A percentile compares a stretch with the other conserved stretches of the same genome.
phyloP scores from a whole-genome alignment of 2,113 vertebrate species.

The Canis aureus region DNA sequence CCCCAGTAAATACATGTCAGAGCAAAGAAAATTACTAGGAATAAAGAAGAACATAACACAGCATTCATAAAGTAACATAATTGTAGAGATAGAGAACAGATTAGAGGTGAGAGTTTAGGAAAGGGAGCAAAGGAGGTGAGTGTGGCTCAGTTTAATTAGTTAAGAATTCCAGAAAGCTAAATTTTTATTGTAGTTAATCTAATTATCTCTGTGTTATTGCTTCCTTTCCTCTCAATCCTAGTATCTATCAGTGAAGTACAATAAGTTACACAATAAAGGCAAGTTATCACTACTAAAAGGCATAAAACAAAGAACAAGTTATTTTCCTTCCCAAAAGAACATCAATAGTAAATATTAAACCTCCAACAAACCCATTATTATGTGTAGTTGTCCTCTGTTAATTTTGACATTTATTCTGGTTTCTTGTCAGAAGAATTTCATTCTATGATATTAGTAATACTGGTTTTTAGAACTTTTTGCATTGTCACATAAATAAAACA shows the following conservation, averaged over 20 bases:
- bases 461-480: constrained; percentile 19
- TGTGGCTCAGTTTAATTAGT: neutral
- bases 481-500: constrained; percentile 40
- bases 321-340: neutral
- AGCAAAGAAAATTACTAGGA: constrained; percentile 18
- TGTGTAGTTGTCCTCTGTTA: neutral
- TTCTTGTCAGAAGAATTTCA: constrained; percentile 38
- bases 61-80: constrained; percentile 23
- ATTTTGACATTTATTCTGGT: neutral
- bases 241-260: constrained; percentile 38
- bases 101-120: neutral
- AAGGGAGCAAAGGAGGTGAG: neutral
- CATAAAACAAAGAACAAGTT: constrained; percentile 51
- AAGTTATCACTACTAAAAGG: constrained; percentile 46
- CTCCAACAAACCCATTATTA: constrained; percentile 13
- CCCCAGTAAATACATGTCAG: neutral
- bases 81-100: neutral
- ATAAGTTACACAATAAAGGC: neutral
- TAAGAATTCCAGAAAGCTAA: constrained; percentile 35
- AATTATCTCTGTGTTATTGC: neutral
- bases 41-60: neutral
- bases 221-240: neutral
- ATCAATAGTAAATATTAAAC: constrained; percentile 26
- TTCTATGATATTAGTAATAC: neutral
- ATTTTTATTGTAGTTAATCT: neutral